Base-by-base conservation (phyloP, 2,888 invertebrate genomes). In the Lasiommata megera region DNA sequence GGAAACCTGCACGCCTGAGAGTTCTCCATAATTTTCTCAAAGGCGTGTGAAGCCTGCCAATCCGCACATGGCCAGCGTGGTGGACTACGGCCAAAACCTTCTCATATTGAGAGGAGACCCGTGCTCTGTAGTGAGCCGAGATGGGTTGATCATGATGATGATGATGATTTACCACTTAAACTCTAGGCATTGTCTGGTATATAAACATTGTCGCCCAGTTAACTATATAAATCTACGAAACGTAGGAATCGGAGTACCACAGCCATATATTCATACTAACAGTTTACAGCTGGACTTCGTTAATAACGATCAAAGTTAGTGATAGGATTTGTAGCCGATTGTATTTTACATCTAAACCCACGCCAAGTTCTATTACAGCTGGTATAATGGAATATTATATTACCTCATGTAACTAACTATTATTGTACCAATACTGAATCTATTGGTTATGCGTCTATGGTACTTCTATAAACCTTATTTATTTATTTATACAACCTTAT, bases 261-360 rank as follows among this genome's bases (percentile, higher is more conserved):
- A 31, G 29, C 31, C 29, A 31, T 14, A 46, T 29, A 23, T 44
- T n/a, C n/a, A 29, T 28, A 44, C 29, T 46, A 16, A 46, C 16
- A 46, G 31, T 31, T 31, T 46, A 46, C 31, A 31, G 46, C 46
- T 46, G 31, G 46, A 31, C 29, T 46, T 46, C 16, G 46, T 46
- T 46, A 46, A 46, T 46, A 46, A 46, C 31, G 46, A 46, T 46
- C 46, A 46, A 46, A 46, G 46, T 46, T 46, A 6, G 31, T 29
- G 16, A 46, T 46, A 16, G 46, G 46, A 46, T 16, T 46, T 46
- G 46, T 46, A 29, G 31, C 46, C 31, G 9, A 46, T 31, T 46
- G 46, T 46, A 46, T 31, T 46, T 46, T 46, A 46, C 31, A 29
- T 16, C 31, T 29, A 46, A 31, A 46, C 46, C 46, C 46, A 46